phyloP scores from a whole-genome alignment of 2,888 invertebrate species.

The Pheosia tremula region DNA sequence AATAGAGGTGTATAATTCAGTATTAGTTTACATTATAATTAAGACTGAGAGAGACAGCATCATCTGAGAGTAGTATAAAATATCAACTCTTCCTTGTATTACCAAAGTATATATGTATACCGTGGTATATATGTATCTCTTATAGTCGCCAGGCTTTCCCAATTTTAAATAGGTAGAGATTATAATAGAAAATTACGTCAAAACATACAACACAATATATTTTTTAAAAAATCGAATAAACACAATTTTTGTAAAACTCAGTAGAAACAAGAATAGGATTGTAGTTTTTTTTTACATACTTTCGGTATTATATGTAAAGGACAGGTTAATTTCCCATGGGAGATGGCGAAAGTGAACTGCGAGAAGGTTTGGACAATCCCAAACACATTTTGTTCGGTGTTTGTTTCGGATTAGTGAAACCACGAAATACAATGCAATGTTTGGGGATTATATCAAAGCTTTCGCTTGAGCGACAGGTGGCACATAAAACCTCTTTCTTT shows the following conservation, averaged over 20 bases:
- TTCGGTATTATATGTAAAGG: conserved; percentile 36
- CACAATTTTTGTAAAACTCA: conserved; percentile 51
- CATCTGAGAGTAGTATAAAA: too few relatives aligned
- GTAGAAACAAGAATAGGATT: conserved; percentile 55
- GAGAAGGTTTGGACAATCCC: conserved; percentile 20
- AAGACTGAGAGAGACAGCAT: too few relatives aligned
- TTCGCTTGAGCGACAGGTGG: conserved; percentile 3
- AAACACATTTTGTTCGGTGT: conserved; percentile 14
- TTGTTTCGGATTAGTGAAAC: conserved; percentile 36
- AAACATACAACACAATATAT: background rate
- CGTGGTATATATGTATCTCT: too few relatives aligned
- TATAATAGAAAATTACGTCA: background rate
- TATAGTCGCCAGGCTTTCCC: background rate
- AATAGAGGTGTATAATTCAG: too few relatives aligned
- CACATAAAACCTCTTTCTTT: background rate
- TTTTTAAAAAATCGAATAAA: background rate
- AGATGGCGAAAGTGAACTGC: conserved; percentile 44
- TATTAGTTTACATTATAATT: too few relatives aligned
- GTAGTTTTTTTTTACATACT: conserved; percentile 45
- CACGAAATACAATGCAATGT: conserved; percentile 8
- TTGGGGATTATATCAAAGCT: conserved; percentile 5
- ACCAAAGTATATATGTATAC: too few relatives aligned
- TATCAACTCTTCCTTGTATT: too few relatives aligned
- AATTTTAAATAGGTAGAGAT: background rate
- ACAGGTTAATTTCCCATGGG: conserved; percentile 59